Percentiles rank a stretch among this genome's conserved stretches.
Evolutionary conservation across 2,797 vertebrate species (phyloP).

Genomic region (Rhadinocentrus ornatus): DNA sequence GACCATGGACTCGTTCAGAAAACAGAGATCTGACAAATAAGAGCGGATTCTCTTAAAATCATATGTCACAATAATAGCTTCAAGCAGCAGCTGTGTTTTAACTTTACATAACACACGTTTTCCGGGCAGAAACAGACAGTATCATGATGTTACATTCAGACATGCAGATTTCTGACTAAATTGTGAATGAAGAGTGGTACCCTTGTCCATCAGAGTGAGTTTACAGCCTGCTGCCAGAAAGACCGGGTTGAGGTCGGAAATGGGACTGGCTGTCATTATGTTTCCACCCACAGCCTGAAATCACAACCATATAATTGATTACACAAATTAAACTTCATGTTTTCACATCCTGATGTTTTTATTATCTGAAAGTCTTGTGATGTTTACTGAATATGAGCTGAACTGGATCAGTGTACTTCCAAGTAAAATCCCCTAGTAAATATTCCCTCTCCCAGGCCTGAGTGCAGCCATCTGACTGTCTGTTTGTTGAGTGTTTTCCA

Average conservation of each 20-base stretch:
- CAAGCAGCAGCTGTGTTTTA: background rate
- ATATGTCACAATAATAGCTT: background rate
- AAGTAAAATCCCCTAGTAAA: too few species aligned
- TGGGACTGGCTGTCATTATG: conserved; percentile 97
- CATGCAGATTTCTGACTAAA: background rate
- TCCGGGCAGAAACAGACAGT: background rate
- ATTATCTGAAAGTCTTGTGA: too few species aligned
- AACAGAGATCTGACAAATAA: background rate
- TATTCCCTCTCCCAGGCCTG: too few species aligned
- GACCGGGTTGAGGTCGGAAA: conserved; percentile 96
- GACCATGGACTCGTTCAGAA: background rate
- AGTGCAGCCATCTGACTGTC: background rate
- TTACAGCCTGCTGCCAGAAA: conserved; percentile 90
- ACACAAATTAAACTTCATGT: background rate
- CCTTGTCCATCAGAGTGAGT: conserved; percentile 87
- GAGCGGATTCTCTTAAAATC: background rate
- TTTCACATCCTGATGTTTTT: too few species aligned
- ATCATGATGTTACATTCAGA: background rate
- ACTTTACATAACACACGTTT: background rate
- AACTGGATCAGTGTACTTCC: background rate
- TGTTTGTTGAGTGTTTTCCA: too few species aligned
- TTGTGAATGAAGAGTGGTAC: conserved; percentile 64
- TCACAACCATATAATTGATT: background rate
- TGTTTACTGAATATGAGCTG: background rate
- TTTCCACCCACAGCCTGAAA: conserved; percentile 94